phyloP scores from a whole-genome alignment of 2,113 vertebrate species.

The Poeciliopsis turrubarensis region DNA sequence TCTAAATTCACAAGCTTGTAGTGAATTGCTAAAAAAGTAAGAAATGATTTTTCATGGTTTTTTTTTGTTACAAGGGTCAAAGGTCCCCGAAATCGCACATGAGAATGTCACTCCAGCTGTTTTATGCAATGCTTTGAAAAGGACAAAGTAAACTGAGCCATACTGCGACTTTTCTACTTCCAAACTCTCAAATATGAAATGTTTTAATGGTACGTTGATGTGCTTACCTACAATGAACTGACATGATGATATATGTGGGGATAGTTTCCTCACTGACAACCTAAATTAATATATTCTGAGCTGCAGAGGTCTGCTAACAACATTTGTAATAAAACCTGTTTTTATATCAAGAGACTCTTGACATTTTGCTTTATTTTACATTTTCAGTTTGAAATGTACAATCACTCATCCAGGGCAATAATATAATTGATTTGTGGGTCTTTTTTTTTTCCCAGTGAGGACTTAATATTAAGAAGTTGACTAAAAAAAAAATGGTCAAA shows the following conservation, averaged over 20 bases:
- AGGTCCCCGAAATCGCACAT: not conserved
- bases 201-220: not conserved
- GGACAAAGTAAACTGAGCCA: slow-evolving; percentile 10
- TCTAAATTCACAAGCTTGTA: not conserved
- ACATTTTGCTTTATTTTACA: not conserved
- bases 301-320: slow-evolving; percentile 17
- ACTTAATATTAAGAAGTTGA: not conserved
- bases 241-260: not conserved
- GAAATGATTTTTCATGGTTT: not conserved
- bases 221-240: not conserved
- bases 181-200: not conserved
- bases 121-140: not conserved
- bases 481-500: not conserved
- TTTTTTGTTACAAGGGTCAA: not conserved
- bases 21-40: not conserved
- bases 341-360: not conserved
- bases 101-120: not conserved
- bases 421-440: not conserved
- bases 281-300: slow-evolving; percentile 2
- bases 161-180: slow-evolving; percentile 1
- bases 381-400: too few relatives aligned
- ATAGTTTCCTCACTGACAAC: not conserved
- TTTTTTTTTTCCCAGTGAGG: not conserved
- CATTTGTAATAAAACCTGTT: not conserved
- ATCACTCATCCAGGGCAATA: too few relatives aligned